Base-by-base conservation (phyloP, 2,888 invertebrate genomes). In the Cerceris ruficornis region DNA sequence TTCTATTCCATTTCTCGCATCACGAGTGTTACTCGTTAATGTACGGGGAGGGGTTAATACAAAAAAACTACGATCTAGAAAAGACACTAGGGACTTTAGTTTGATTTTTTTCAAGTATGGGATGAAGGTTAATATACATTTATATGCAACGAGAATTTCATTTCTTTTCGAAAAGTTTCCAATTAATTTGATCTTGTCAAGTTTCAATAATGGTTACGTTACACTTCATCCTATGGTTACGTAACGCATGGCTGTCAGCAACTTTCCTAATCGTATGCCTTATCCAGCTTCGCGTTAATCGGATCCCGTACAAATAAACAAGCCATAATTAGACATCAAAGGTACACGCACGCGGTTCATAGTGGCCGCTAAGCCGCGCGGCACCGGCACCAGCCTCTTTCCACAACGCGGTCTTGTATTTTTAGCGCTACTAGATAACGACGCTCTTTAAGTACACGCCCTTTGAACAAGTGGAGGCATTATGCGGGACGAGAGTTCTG, bases 301-400 rank as follows among this genome's bases (percentile, higher is more conserved):
- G 54, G 28, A 50, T 17, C 49, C 66, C 39, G 57, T 17, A n/a
- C 64, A 65, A 69, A 69, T 65, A 75, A 75, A 75, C 75, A 70
- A 49, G 52, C 66, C 66, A 69, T 75, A 77, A 75, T 75, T 75
- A 75, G 70, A 77, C 77, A 75, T 77, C 69, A 77, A 77, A 75
- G 75, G 55, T 15, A 13, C 13, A 9, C 7, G 46, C 15, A 52
- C n/a, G 39, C 41, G 14, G 61, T 60, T 59, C 46, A 14, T 50
- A n/a, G 68, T 28, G 15, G 72, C 13, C 8, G 66, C 28, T 60
- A 42, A 58, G 42, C 43, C 8, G n/a, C 15, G 6, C 15, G 6
- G 46, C 41, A 55, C 15, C 15, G 55, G 57, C 41, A 8, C 41
- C n/a, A 50, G 46, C 46, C 6, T 46, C 41, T 61, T 28, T 66